Percentiles rank a stretch among this genome's conserved stretches.
These are phyloP conservation scores for Dreissena rostriformis DNA, from an alignment of 1,140 invertebrate genomes.

Conservation along the genomic window DNA sequence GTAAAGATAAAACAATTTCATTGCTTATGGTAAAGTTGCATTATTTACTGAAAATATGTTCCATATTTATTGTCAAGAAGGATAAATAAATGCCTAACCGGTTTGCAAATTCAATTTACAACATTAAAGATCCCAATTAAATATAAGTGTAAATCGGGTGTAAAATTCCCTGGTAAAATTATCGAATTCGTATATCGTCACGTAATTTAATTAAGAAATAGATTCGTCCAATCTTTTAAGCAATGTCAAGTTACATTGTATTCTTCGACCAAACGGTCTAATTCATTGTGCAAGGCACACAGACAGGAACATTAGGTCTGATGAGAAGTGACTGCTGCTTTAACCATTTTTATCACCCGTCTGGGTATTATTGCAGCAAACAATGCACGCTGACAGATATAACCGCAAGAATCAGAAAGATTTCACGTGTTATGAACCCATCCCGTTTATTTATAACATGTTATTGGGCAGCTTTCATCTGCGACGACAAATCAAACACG, in stretches of 20 bases:
- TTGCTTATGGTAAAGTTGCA: too few species aligned
- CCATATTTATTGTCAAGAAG: too few species aligned
- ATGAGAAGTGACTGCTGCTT: slow-evolving; percentile 47
- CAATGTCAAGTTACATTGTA: slow-evolving; percentile 28
- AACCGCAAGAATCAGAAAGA: slow-evolving; percentile 37
- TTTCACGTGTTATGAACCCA: slow-evolving; percentile 50
- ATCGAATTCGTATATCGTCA: too few species aligned
- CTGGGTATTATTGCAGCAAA: slow-evolving; percentile 34
- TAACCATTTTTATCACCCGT: slow-evolving; percentile 52
- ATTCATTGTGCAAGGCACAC: slow-evolving; percentile 52
- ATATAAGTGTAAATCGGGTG: too few species aligned
- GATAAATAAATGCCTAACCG: too few species aligned
- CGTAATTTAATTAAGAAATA: slow-evolving; percentile 52
- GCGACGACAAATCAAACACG: slow-evolving; percentile 54
- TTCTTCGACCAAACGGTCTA: slow-evolving; percentile 35
- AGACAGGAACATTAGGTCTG: slow-evolving; percentile 51
- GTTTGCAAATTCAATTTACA: too few species aligned
- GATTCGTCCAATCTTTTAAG: slow-evolving; percentile 43
- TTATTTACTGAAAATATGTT: too few species aligned
- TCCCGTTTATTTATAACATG: slow-evolving; percentile 43
- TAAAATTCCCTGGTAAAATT: too few species aligned
- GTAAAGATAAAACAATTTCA: too few species aligned
- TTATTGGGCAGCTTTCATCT: slow-evolving; percentile 52
- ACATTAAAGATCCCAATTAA: too few species aligned
- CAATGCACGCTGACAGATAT: slow-evolving; percentile 46